Evolutionary conservation across 2,797 vertebrate species (phyloP).

Genomic region (Parauchenoglanis ngamensis): DNA sequence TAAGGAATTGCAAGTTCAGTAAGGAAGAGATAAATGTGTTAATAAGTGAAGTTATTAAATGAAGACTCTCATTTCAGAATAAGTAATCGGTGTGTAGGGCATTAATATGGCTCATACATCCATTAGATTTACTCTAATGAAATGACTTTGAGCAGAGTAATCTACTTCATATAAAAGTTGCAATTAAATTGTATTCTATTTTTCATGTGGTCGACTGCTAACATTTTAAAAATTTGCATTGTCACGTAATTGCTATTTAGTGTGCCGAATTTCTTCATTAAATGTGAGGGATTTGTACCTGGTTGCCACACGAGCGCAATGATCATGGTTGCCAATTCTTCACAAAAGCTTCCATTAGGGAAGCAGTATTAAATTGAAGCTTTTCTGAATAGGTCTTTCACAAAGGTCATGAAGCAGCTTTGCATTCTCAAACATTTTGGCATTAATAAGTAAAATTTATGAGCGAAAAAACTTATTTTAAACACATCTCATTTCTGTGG

Average conservation of each 20-base stretch:
- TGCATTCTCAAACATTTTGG: background rate
- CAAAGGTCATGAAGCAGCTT: background rate
- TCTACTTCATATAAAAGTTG: background rate
- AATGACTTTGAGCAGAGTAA: background rate
- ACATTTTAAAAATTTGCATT: background rate
- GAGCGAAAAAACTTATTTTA: background rate
- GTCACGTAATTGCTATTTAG: background rate
- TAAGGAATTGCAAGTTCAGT: background rate
- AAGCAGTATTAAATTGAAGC: background rate
- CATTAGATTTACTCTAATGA: conserved; percentile 6
- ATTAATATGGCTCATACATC: background rate
- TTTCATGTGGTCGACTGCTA: background rate
- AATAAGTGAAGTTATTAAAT: conserved; percentile 6
- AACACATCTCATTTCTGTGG: background rate
- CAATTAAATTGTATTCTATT: conserved; percentile 7
- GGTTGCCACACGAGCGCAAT: no score
- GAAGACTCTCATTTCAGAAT: conserved; percentile 16
- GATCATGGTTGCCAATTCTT: background rate
- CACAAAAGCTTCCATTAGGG: background rate
- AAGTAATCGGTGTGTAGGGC: background rate
- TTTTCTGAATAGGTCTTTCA: background rate
- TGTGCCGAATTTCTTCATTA: background rate
- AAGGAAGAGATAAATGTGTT: background rate
- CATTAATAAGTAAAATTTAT: background rate
- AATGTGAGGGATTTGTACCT: background rate